Percentiles rank a stretch among this genome's conserved stretches.
These are phyloP conservation scores for Dermochelys coriacea DNA, from an alignment of 2,797 vertebrate species.

Conservation along the genomic window DNA sequence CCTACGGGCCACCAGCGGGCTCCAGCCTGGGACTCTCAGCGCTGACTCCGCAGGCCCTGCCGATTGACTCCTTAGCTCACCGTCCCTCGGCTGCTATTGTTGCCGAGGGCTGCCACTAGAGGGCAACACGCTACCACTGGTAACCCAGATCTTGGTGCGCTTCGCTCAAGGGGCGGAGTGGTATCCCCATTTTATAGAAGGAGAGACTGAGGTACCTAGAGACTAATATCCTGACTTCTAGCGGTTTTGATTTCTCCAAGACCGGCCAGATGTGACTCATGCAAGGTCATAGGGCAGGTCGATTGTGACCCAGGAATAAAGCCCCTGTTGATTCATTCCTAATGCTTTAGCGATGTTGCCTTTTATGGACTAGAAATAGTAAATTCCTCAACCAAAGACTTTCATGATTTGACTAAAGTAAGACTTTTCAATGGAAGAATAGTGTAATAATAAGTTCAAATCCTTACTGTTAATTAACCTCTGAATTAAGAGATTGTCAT, in stretches of 20 bases:
- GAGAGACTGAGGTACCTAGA: background rate
- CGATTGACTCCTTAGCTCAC: no score
- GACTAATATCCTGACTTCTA: background rate
- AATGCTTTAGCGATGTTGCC: background rate
- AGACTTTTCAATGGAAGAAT: background rate
- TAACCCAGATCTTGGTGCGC: background rate
- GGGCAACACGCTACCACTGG: background rate
- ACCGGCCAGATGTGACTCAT: no score
- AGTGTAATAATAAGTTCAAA: background rate
- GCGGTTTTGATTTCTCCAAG: background rate
- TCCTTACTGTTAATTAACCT: background rate
- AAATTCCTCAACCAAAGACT: background rate
- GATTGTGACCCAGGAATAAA: background rate
- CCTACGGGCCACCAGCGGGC: no score
- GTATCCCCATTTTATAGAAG: background rate
- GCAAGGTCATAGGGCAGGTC: background rate
- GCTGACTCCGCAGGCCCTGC: no score
- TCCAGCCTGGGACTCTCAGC: background rate
- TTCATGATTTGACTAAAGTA: background rate
- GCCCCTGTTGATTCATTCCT: background rate
- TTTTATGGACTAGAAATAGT: background rate
- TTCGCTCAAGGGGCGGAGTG: accelerated
- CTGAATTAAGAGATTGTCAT: background rate
- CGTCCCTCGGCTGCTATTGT: no score
- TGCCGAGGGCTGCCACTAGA: no score